Percentiles rank a stretch among this genome's conserved stretches.
Evolutionary conservation across 2,888 invertebrate species (phyloP).

Genomic region (Leuctra nigra): DNA sequence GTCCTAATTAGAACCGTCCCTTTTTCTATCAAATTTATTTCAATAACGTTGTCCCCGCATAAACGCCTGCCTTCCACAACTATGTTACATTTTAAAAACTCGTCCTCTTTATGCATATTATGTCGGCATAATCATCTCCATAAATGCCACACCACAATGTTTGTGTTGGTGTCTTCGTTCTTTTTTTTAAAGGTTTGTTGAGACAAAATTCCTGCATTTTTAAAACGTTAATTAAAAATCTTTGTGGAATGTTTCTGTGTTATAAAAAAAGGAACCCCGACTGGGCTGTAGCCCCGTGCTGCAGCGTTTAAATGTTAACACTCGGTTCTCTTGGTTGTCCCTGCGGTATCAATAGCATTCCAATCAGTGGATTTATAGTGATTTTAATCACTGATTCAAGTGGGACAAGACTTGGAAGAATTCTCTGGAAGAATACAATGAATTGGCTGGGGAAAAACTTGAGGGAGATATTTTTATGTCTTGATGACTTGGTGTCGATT

Average conservation of each 20-base stretch:
- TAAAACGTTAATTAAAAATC: slow-evolving; percentile 18
- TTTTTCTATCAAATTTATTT: too few relatives aligned
- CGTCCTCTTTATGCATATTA: too few relatives aligned
- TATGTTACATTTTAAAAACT: too few relatives aligned
- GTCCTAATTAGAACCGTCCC: too few relatives aligned
- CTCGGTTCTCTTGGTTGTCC: not conserved
- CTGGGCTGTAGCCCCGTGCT: not conserved
- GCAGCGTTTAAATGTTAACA: not conserved
- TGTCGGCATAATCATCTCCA: too few relatives aligned
- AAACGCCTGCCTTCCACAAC: too few relatives aligned
- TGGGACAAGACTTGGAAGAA: too few relatives aligned
- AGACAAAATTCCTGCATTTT: slow-evolving; percentile 22
- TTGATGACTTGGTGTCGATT: not conserved
- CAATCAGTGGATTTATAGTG: not conserved
- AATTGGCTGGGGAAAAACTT: not conserved
- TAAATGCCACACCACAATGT: too few relatives aligned
- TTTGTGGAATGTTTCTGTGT: slow-evolving; percentile 12
- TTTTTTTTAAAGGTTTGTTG: too few relatives aligned
- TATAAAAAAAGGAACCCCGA: slow-evolving; percentile 1
- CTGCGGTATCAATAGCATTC: not conserved
- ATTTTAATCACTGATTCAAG: slow-evolving; percentile 10
- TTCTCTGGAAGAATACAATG: not conserved
- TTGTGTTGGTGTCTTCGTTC: too few relatives aligned
- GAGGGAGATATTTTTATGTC: slow-evolving; percentile 5
- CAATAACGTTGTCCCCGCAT: too few relatives aligned